Evolutionary conservation across 2,113 vertebrate genomes (phyloP).

Genomic region (Albula goreensis): DNA sequence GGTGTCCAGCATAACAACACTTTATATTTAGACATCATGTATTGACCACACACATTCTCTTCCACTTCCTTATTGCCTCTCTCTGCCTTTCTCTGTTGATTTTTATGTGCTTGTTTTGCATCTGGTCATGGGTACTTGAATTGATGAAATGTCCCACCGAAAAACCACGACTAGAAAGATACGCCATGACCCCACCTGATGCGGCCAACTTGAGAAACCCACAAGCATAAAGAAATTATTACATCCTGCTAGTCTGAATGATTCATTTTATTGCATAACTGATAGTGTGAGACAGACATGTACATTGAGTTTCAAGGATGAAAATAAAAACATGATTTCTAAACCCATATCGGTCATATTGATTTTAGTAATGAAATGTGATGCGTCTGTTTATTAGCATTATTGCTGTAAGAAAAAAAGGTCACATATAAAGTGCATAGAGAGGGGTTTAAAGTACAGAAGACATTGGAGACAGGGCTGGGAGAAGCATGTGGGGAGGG

Average conservation of each 20-base stretch:
- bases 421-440: not conserved
- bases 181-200: not conserved
- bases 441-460: not conserved
- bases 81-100: too few species aligned
- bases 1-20: too few species aligned
- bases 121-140: not conserved
- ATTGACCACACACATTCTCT: not conserved
- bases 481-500: not conserved
- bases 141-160: not conserved
- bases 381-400: too few species aligned
- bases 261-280: not conserved
- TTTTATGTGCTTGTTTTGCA: too few species aligned
- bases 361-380: not conserved
- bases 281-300: not conserved
- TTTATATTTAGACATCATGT: not conserved
- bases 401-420: not conserved
- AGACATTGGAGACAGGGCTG: not conserved
- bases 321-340: not conserved
- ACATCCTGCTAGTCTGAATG: too few species aligned
- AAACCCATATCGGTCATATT: not conserved
- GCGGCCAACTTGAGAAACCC: too few species aligned
- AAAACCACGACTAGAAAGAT: not conserved
- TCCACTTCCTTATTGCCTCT: too few species aligned
- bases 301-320: not conserved
- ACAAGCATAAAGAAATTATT: too few species aligned